Base-by-base conservation (phyloP, 1,140 invertebrate genomes). In the Tetramorium parvispinum region DNA sequence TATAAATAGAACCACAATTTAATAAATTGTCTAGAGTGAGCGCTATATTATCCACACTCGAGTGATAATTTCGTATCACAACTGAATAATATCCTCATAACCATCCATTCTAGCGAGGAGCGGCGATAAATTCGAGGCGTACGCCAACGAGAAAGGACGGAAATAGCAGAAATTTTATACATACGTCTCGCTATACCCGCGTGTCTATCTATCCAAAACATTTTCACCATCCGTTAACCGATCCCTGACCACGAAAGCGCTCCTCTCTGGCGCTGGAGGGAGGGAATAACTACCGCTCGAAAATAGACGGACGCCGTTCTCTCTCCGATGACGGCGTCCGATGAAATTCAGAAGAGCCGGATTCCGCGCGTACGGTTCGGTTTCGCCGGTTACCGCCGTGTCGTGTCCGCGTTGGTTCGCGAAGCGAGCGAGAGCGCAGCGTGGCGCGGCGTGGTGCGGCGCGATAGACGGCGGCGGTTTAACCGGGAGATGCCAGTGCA, bases 401-500 rank as follows among this genome's bases (percentile, higher is more conserved):
- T 85, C 51, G 70, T 85, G 32, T 66, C 71, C 59, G 79, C 37
- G 43, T 68, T 57, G 79, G 68, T 77, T 40, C 46, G 75, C 81
- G 57, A 85, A 40, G 49, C 49, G 78, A 21, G 76, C 40, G 75
- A 63, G 37, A 70, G 68, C 21, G 68, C 49, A 21, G 43, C 43
- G 43, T 3, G 37, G 40, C n/a, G 40, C 18, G 21, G 11, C 43
- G 24, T 2, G 32, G 49, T 10, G 55, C 21, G 46, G 10, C 21
- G 88, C 76, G 85, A 89, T 66, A 75, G 83, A 81, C 71, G 63
- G 13, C 65, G 49, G 65, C 65, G 81, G 68, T 75, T 86, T 53
- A 70, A 79, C 83, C 81, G 76, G 77, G 88, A 75, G 71, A 86
- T 63, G 85, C 88, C 78, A 77, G 89, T 81, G 70, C 85, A 53